These are phyloP conservation scores for Diadophis punctatus DNA, from an alignment of 2,113 vertebrate species.

Conservation along the genomic window DNA sequence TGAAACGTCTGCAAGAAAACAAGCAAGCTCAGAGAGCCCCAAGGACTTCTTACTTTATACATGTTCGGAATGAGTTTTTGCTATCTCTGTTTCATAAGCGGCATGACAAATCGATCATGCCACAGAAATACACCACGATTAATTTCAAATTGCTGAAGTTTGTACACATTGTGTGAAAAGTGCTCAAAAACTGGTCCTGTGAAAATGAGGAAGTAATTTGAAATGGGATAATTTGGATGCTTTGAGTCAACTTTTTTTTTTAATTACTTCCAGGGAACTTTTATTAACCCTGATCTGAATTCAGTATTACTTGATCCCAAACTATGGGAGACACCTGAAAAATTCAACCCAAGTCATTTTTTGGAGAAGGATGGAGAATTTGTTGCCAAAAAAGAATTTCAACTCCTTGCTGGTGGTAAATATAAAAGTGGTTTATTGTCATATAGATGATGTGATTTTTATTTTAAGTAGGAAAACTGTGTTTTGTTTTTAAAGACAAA, in stretches of 20 bases:
- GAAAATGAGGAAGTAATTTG: neutral
- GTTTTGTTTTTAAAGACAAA: neutral
- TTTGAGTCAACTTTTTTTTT: neutral
- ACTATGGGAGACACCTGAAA: neutral
- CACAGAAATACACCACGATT: neutral
- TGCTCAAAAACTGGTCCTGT: neutral
- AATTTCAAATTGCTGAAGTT: neutral
- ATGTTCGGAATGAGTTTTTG: neutral
- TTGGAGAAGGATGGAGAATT: constrained; percentile 36
- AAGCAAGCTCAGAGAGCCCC: too few relatives aligned
- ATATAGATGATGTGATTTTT: neutral
- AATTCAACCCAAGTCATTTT: neutral
- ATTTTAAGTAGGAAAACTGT: neutral
- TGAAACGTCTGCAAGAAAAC: too few relatives aligned
- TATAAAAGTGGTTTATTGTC: neutral
- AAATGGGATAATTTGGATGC: neutral
- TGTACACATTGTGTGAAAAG: neutral
- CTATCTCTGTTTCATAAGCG: neutral
- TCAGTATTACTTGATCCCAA: constrained; percentile 32
- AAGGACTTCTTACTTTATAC: too few relatives aligned
- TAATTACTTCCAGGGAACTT: constrained; percentile 20
- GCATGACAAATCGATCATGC: neutral
- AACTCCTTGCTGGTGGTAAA: constrained; percentile 48
- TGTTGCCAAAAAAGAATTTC: constrained; percentile 34
- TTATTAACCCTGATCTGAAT: constrained; percentile 16